Evolutionary conservation across 2,113 vertebrate species (phyloP).

Genomic region (Dromiciops gliroides): DNA sequence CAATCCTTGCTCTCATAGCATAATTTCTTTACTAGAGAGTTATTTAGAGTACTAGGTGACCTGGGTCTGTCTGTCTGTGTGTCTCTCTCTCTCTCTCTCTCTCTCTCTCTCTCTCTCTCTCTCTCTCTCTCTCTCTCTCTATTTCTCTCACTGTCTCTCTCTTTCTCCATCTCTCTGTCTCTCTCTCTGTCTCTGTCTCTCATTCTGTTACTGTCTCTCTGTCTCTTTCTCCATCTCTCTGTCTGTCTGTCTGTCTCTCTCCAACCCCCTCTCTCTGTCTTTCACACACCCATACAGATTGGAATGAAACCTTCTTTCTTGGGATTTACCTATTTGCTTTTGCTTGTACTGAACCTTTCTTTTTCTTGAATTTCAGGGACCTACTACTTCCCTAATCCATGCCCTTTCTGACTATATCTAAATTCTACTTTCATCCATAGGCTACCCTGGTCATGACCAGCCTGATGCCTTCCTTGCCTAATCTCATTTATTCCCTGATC

Average conservation of each 20-base stretch:
- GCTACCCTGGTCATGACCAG: background rate
- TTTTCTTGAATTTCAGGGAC: background rate
- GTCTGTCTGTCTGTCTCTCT: too few species aligned
- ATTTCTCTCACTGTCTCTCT: too few species aligned
- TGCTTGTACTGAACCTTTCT: background rate
- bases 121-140: too few species aligned
- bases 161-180: too few species aligned
- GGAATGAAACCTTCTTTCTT: background rate
- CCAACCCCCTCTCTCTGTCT: too few species aligned
- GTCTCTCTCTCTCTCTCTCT: too few species aligned
- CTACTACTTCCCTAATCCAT: background rate
- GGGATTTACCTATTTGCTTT: background rate
- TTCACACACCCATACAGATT: background rate
- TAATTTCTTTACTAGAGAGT: background rate
- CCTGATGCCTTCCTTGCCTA: background rate
- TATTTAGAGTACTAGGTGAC: background rate
- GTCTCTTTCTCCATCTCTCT: too few species aligned
- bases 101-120: too few species aligned
- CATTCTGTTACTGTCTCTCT: too few species aligned
- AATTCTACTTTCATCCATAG: background rate
- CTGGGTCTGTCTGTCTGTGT: background rate
- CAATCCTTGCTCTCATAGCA: background rate
- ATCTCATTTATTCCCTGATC: constrained; percentile 9
- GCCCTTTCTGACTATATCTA: background rate
- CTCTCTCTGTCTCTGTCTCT: too few species aligned